Evolutionary conservation across 2,797 vertebrate genomes (phyloP).

Genomic region (Jordanella pulchra): DNA sequence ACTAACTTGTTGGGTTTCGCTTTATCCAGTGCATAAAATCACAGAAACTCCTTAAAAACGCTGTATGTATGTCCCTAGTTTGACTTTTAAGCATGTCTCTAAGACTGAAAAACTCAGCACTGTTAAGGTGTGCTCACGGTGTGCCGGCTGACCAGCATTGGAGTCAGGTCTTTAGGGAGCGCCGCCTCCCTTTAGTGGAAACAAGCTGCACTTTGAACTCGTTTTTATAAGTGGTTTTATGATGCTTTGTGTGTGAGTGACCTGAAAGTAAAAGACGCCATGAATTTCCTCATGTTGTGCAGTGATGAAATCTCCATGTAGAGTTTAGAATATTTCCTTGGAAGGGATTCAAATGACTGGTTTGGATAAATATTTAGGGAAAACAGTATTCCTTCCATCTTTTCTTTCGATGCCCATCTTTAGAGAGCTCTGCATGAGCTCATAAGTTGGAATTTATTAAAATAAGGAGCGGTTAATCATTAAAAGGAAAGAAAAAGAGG

Average conservation of each 20-base stretch:
- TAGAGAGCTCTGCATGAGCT: neutral
- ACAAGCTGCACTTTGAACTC: slow-evolving; percentile 68
- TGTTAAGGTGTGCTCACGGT: too few relatives aligned
- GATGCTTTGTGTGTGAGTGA: slow-evolving; percentile 32
- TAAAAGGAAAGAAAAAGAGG: neutral
- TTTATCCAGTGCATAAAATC: neutral
- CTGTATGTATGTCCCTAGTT: neutral
- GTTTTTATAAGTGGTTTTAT: slow-evolving; percentile 42
- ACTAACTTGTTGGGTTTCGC: neutral
- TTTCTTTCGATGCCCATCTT: neutral
- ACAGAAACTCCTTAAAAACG: neutral
- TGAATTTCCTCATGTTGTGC: slow-evolving; percentile 4
- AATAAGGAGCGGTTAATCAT: slow-evolving; percentile 13
- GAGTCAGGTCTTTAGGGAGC: slow-evolving; percentile 12
- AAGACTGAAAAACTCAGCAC: slow-evolving; percentile 9
- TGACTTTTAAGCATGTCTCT: slow-evolving; percentile 16
- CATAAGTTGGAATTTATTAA: neutral
- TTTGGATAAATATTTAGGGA: neutral
- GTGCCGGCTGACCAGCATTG: slow-evolving; percentile 37
- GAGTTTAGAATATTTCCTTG: neutral
- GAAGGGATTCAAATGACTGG: slow-evolving; percentile 8
- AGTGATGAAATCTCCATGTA: neutral
- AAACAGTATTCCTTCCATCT: neutral
- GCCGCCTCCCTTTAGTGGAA: slow-evolving; percentile 34
- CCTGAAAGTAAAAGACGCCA: slow-evolving; percentile 36